A percentile compares a stretch with the other conserved stretches of the same genome.
phyloP scores from a whole-genome alignment of 2,797 vertebrate genomes.

The Danio tinwini region DNA sequence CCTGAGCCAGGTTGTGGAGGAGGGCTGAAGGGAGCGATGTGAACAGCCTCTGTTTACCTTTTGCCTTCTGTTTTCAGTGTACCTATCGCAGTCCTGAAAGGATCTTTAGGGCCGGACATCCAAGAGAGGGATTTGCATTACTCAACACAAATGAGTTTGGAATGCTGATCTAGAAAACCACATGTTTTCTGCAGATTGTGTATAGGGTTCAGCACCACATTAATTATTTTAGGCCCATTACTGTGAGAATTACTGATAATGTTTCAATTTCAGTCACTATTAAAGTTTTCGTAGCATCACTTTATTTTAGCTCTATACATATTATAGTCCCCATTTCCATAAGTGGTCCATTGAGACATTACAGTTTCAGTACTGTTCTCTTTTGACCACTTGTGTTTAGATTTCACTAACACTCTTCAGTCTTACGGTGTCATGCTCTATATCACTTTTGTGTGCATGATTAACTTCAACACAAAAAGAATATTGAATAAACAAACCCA shows the following conservation, averaged over 20 bases:
- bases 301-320: no score
- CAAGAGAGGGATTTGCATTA: slow-evolving; percentile 55
- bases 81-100: slow-evolving; percentile 42
- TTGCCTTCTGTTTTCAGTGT: slow-evolving; percentile 56
- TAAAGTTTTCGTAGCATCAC: no score
- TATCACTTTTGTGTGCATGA: no score
- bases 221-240: slow-evolving; percentile 42
- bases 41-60: slow-evolving; percentile 58
- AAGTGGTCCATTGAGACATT: no score
- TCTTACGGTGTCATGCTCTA: no score
- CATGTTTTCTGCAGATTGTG: slow-evolving; percentile 29
- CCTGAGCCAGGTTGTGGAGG: slow-evolving; percentile 57
- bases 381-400: no score
- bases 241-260: slow-evolving; percentile 3
- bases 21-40: slow-evolving; percentile 51
- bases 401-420: no score
- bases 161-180: slow-evolving; percentile 26
- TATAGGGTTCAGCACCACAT: slow-evolving; percentile 26
- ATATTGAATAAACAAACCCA: no score
- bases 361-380: no score
- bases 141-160: slow-evolving; percentile 36
- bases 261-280: not conserved
- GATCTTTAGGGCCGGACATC: slow-evolving; percentile 46
- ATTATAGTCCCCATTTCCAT: no score
- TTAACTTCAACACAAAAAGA: no score